Base-by-base conservation (phyloP, 2,113 vertebrate species). In the Leptodactylus fuscus region DNA sequence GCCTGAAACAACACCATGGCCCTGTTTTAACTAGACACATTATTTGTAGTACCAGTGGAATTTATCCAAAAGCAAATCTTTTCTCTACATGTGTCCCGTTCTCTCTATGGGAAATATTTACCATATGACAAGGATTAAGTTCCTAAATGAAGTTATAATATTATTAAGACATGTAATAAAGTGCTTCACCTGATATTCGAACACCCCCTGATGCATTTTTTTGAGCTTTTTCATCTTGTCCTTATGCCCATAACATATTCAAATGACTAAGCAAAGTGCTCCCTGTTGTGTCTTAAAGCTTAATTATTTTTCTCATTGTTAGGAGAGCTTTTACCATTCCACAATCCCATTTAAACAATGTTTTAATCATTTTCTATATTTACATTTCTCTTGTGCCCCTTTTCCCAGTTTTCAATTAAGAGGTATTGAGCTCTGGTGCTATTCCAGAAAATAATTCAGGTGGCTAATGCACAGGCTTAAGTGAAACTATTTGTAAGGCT, bases 391-490 rank as follows among this genome's bases (percentile, higher is more conserved):
- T 55, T 73, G 60, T 83, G 71, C 81, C 77, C 41, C 83, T 88
- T 84, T 82, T 87, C 74, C 87, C 81, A 34, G 15, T 27, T 87
- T 88, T 88, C 67, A 88, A 78, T 82, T 74, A 77, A 84, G 73
- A 86, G 85, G 34, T 41, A 87, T 36, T 27, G 87, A 83, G 82
- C 29, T 85, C 81, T 86, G 81, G 86, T 62, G 87, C 87, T 88
- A 88, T 79, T 87, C 88, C 88, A 87, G 77, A 86, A 83, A 89
- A 88, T 84, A 87, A 88, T 79, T 74, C 75, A 79, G 69, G 76
- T 70, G 87, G 32, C 51, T 29, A 41, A 89, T 87, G 78, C 87
- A 48, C 44, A 78, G 83, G n/a, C 32, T 74, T 84, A 87, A 32
- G 58, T 82, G 81, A 73, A 84, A 53, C 80, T 87, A 82, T 85